These are phyloP conservation scores for Oryzias melastigma DNA, from an alignment of 2,113 vertebrate genomes.

Conservation along the genomic window DNA sequence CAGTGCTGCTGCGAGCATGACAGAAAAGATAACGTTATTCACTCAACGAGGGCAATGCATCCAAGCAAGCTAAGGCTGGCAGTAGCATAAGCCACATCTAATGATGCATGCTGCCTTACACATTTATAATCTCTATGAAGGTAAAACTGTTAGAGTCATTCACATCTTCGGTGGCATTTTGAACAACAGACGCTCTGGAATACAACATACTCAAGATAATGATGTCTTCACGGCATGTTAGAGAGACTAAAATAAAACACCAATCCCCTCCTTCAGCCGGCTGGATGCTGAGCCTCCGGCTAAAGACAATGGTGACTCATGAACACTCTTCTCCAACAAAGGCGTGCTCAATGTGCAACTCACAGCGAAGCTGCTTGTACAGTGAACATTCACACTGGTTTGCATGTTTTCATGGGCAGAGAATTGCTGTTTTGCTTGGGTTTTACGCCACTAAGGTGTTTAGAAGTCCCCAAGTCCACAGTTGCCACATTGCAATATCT, in stretches of 20 bases:
- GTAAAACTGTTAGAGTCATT: slow-evolving; percentile 41
- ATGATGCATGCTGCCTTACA: slow-evolving; percentile 39
- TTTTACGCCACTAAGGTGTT: slow-evolving; percentile 25
- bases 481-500: slow-evolving; percentile 28
- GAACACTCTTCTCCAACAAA: slow-evolving; percentile 55
- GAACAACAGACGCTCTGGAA: slow-evolving; percentile 44
- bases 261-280: slow-evolving; percentile 58
- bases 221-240: slow-evolving; percentile 66
- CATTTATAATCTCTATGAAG: slow-evolving; percentile 45
- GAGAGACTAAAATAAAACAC: slow-evolving; percentile 65
- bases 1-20: slow-evolving; percentile 56
- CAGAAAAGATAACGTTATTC: slow-evolving; percentile 67
- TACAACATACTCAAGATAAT: slow-evolving; percentile 50
- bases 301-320: slow-evolving; percentile 68
- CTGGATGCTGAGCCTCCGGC: slow-evolving; percentile 60
- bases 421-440: slow-evolving; percentile 5
- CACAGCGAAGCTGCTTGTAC: slow-evolving; percentile 40
- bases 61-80: slow-evolving; percentile 47
- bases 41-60: slow-evolving; percentile 31
- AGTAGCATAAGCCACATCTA: slow-evolving; percentile 50
- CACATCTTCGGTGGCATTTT: slow-evolving; percentile 37
- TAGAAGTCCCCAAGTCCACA: slow-evolving; percentile 19
- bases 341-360: slow-evolving; percentile 64
- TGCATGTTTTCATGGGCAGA: slow-evolving; percentile 13
- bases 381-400: slow-evolving; percentile 45